Evolutionary conservation across 2,797 vertebrate species (phyloP), one percentile per base, ranked within the genome.

Genomic region (Myotis planiceps): DNA sequence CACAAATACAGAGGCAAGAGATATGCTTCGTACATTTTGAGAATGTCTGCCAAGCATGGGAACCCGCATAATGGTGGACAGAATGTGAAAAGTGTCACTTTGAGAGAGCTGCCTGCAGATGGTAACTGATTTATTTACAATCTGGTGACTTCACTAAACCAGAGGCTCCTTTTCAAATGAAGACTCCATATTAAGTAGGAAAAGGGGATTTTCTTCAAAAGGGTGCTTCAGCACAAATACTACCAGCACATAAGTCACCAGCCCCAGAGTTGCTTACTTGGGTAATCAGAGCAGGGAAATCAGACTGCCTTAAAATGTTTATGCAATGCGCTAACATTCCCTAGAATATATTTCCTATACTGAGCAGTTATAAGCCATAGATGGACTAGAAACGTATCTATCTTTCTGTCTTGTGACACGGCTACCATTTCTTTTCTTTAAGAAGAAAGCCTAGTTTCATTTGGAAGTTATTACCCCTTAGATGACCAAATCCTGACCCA

Each of bases 381-480:
- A 88, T 45, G 90, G 91, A 93, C 83, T 90, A 93, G 95, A 92
- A 96, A 90, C 91, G 75, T 82, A 94, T 85, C 85, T 94, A 78
- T 90, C 87, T 97, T 97, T 97, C 92, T 97, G 98, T 97, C 83
- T 47, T 49, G 66, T 90, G 60, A 95, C 76, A 95, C 14, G 96
- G 60, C 89, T 97, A 97, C 96, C 68, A 92, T 96, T 97, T 95
- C 94, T 97, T 97, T 98, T 96, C 90, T 79, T 34, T 27, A 15
- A 98, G 92, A 97, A 98, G 81, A 97, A 98, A 98, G 81, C n/a
- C 92, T 93, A 91, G 45, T 93, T 97, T 96, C 66, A 97, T 83
- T 96, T 97, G 96, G 90, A 97, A 98, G 90, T 98, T 97, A 95
- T 97, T 96, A 79, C 95, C 97, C 97, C 88, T 97, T 71, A 65